Base-by-base conservation (phyloP, 2,888 invertebrate species). In the Dynastes maya region DNA sequence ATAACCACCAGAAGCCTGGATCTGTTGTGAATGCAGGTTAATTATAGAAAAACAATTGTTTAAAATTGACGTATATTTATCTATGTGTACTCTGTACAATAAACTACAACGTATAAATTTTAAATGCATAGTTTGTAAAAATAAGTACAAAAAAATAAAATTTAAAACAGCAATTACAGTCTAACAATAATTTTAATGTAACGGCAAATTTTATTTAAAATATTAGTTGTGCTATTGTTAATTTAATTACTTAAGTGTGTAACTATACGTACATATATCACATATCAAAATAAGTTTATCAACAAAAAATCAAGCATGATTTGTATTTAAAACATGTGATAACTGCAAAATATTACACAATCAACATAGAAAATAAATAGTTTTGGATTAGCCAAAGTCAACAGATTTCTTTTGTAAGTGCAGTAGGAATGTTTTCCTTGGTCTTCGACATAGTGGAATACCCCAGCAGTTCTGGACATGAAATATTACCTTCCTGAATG, bases 361-460 rank as follows among this genome's bases (percentile, higher is more conserved):
- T 72, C 32, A 78, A 53, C 55, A 74, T 40, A 65, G 53, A 76
- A 37, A 55, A 68, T 37, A 45, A 53, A 76, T 70, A 51, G 37
- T 51, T 70, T 70, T 49, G 16, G 29, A 68, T 68, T 63, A 64
- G 49, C 40, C 11, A 65, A 65, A 51, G 58, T 78, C 81, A 84
- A 83, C 84, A 85, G 81, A 70, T 77, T 65, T 84, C 85, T 75
- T 88, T 87, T 55, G 84, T 83, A 78, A 96, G 91, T 22, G 95
- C 96, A 81, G 92, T 91, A 83, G 96, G 96, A 90, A 97, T 95
- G 89, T 92, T 93, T 89, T 97, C 96, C 88, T 94, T 94, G 82
- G 96, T 97, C 90, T 95, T 96, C 83, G 94, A 93, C 84, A 92
- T 91, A 83, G 92, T 92, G 85, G 93, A 92, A 82, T 92, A 91